Evolutionary conservation across 2,888 invertebrate genomes (phyloP), one percentile per base, ranked within the genome.

Genomic region (Hofmannophila pseudospretella): DNA sequence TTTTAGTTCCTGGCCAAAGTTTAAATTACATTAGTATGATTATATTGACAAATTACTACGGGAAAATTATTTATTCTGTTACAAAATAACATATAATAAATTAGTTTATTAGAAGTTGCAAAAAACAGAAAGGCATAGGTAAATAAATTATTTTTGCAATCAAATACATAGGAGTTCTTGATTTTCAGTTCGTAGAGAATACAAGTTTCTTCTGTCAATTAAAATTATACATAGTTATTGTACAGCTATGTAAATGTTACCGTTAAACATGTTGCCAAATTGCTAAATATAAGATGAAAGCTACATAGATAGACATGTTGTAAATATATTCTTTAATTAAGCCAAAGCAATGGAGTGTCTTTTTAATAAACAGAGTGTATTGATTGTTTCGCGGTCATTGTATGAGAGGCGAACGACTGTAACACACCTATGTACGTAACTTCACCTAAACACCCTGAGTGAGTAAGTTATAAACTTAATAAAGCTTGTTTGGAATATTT

Each of bases 401-500:
- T 58, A 50, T 47, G 51, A 54, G 45, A 58, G 51, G 50, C 52
- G 54, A 54, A 54, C 49, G 58, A 67, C 56, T 68, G 61, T 67
- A 69, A 58, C 54, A 47, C 51, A 59, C 56, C 58, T 64, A 65
- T 67, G 62, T 73, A 65, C 64, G 63, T 74, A 66, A n/a, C n/a
- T n/a, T 23, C 23, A 23, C 23, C 23, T 23, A 23, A 71, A 47
- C 45, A 65, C 66, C n/a, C 60, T 71, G 62, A 61, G 59, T 62
- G 64, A 67, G 58, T 84, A 81, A 76, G 66, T 61, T 71, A 75
- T 66, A 53, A 22, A 70, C 50, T 67, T 67, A 85, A 84, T 84
- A 85, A 85, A 84, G 86, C 86, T 85, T 86, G 86, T 86, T 85
- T 84, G 74, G 75, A 82, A 79, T 41, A 57, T 34, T 2, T 7